Evolutionary conservation across 2,888 invertebrate species (phyloP).

Genomic region (Euplexia lucipara): DNA sequence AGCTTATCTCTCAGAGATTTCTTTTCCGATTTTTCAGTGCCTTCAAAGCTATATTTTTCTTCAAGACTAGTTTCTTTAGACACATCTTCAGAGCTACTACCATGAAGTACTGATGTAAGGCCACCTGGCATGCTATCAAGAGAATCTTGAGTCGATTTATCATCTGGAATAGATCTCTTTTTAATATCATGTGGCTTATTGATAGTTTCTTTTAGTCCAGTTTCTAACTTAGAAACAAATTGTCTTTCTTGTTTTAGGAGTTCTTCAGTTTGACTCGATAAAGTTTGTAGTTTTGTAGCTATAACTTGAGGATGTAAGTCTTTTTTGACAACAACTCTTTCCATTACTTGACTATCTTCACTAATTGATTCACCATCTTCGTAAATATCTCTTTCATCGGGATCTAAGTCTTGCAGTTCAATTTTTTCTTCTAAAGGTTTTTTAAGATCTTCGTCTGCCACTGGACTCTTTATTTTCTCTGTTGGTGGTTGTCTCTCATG

Average conservation of each 20-base stretch:
- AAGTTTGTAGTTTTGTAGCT: constrained; percentile 53
- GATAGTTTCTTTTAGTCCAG: constrained; percentile 52
- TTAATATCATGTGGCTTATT: constrained; percentile 57
- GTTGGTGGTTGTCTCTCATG: constrained; percentile 25
- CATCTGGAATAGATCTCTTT: constrained; percentile 59
- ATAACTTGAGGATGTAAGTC: constrained; percentile 53
- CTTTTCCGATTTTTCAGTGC: constrained; percentile 80
- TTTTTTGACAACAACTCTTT: constrained; percentile 51
- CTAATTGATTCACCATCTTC: constrained; percentile 67
- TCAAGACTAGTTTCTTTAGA: constrained; percentile 86
- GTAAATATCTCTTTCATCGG: constrained; percentile 63
- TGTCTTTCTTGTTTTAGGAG: constrained; percentile 69
- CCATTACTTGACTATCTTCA: constrained; percentile 66
- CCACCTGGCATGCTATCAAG: constrained; percentile 74
- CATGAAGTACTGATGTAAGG: constrained; percentile 70
- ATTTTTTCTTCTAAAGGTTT: constrained; percentile 20
- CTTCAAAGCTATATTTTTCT: constrained; percentile 86
- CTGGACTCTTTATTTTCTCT: constrained; percentile 10
- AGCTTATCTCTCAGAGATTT: constrained; percentile 51
- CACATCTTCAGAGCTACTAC: constrained; percentile 85
- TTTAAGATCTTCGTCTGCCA: background rate
- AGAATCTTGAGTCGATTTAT: constrained; percentile 62
- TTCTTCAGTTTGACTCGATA: constrained; percentile 69
- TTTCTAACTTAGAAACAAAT: constrained; percentile 58
- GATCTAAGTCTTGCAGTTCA: constrained; percentile 36